A percentile compares a stretch with the other conserved stretches of the same genome.
phyloP scores from a whole-genome alignment of 2,888 invertebrate species.

The Lissonota sp. region DNA sequence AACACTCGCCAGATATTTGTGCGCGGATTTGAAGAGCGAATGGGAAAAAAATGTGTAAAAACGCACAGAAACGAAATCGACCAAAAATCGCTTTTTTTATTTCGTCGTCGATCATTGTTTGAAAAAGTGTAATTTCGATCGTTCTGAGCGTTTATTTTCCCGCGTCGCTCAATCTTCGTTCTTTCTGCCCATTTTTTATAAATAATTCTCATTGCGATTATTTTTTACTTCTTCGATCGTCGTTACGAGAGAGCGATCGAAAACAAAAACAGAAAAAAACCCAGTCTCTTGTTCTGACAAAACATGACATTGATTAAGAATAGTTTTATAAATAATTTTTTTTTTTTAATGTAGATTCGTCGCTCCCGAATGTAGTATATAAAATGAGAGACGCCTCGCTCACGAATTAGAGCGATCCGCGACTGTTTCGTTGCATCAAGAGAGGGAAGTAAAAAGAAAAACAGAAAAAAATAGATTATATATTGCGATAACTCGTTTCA shows the following conservation, averaged over 20 bases:
- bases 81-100: constrained; percentile 44
- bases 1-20: constrained; percentile 32
- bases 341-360: constrained; percentile 47
- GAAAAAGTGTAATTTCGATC: constrained; percentile 8
- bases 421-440: constrained; percentile 66
- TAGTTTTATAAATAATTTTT: constrained; percentile 42
- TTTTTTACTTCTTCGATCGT: constrained; percentile 18
- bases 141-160: neutral
- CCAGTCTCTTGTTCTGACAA: constrained; percentile 60
- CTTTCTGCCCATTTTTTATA: neutral
- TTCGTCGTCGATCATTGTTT: neutral
- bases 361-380: constrained; percentile 54
- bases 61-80: constrained; percentile 54
- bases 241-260: constrained; percentile 17
- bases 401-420: constrained; percentile 65
- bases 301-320: constrained; percentile 59
- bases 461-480: constrained; percentile 53
- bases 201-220: constrained; percentile 16
- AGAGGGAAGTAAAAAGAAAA: constrained; percentile 60
- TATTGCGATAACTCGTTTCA: constrained; percentile 51
- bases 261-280: constrained; percentile 36
- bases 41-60: constrained; percentile 27
- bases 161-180: constrained; percentile 4
- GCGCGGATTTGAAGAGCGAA: constrained; percentile 9
- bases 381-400: constrained; percentile 63